These are phyloP conservation scores for Muscicapa comitata DNA, from an alignment of 2,797 vertebrate genomes.

Conservation along the genomic window DNA sequence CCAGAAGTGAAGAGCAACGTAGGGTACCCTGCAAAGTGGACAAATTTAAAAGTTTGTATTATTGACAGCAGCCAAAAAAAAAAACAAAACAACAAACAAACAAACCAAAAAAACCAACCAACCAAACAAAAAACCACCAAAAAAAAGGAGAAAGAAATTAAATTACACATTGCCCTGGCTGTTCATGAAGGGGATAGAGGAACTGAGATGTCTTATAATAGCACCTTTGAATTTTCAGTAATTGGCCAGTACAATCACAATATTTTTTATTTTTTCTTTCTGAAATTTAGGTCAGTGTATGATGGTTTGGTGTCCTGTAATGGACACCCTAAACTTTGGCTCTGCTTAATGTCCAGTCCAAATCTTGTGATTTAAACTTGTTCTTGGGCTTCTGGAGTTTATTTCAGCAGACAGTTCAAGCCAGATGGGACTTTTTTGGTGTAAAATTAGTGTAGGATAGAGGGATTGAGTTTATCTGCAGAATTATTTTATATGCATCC, in stretches of 20 bases:
- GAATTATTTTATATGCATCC: background rate
- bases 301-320: background rate
- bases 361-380: background rate
- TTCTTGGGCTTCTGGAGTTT: background rate
- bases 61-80: background rate
- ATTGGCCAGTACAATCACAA: background rate
- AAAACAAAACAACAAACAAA: background rate
- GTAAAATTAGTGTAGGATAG: background rate
- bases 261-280: background rate
- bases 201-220: background rate
- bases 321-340: background rate
- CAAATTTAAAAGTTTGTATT: background rate
- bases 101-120: no score
- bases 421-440: background rate
- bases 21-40: background rate
- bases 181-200: background rate
- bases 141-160: background rate
- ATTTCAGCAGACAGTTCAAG: background rate
- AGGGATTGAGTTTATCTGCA: background rate
- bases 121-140: background rate
- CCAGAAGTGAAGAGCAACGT: background rate
- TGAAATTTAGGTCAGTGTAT: background rate
- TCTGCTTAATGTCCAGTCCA: background rate
- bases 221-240: background rate
- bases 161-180: background rate